Evolutionary conservation across 2,113 vertebrate genomes (phyloP).

Genomic region (Oryzias celebensis): DNA sequence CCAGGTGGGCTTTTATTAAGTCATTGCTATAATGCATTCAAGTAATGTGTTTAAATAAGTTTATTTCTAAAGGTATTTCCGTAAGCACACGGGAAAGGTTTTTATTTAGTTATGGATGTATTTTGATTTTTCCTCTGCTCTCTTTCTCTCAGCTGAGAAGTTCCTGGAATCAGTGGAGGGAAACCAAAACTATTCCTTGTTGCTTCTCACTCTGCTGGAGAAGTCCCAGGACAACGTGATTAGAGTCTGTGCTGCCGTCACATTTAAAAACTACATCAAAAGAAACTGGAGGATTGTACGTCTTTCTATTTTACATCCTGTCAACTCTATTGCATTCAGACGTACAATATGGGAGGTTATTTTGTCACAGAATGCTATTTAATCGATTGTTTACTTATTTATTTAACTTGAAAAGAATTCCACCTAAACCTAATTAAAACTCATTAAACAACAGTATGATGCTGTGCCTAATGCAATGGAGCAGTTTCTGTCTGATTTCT

Average conservation of each 20-base stretch:
- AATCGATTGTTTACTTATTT: not conserved
- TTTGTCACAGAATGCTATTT: too few species aligned
- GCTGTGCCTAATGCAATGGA: too few species aligned
- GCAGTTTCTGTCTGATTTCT: too few species aligned
- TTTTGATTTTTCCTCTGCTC: not conserved
- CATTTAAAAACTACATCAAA: conserved; percentile 99
- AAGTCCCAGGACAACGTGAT: conserved; percentile 97
- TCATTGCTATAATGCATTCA: not conserved
- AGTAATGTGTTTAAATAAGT: not conserved
- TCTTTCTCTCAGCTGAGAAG: conserved; percentile 85
- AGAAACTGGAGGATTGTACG: conserved; percentile 98
- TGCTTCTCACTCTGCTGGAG: conserved; percentile 91
- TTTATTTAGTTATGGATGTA: not conserved
- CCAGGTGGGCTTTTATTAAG: conserved; percentile 80
- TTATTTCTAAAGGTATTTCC: not conserved
- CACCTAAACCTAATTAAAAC: too few species aligned
- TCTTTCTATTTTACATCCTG: conserved; percentile 15
- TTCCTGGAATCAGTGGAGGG: conserved; percentile 97
- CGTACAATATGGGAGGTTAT: too few species aligned
- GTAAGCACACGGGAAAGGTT: not conserved
- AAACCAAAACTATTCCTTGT: conserved; percentile 92
- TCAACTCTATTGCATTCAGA: not conserved
- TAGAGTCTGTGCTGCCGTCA: conserved; percentile 95
- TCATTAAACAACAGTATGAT: too few species aligned
- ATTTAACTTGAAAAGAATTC: not conserved